phyloP scores from a whole-genome alignment of 2,113 vertebrate species.

The Copsychus sechellarum region DNA sequence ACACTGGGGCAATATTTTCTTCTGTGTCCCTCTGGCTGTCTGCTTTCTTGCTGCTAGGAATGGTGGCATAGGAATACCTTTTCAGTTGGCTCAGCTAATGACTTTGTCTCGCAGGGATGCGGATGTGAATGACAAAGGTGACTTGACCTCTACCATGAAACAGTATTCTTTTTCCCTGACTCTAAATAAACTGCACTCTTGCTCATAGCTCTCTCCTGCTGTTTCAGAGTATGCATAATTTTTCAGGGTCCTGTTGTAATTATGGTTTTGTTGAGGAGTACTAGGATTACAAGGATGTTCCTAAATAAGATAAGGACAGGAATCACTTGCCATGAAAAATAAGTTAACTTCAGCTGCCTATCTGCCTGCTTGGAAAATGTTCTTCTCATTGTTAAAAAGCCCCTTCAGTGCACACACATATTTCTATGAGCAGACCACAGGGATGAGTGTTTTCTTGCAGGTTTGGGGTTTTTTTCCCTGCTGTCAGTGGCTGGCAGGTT shows the following conservation, averaged over 20 bases:
- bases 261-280: background rate
- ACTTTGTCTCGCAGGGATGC: background rate
- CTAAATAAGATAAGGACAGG: background rate
- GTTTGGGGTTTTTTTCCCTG: background rate
- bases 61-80: background rate
- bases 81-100: background rate
- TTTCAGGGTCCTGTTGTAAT: background rate
- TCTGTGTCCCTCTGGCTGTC: background rate
- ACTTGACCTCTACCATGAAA: conserved; percentile 42
- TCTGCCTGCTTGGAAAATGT: conserved; percentile 9
- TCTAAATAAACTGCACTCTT: background rate
- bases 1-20: background rate
- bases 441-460: background rate
- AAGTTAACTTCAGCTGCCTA: conserved; percentile 30
- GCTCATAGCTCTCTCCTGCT: background rate
- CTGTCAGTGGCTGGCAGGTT: conserved; percentile 49
- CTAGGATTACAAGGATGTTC: background rate
- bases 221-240: background rate
- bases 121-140: conserved; percentile 45
- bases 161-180: background rate
- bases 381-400: conserved; percentile 16
- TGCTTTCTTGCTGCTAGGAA: background rate
- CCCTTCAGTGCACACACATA: background rate
- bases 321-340: background rate
- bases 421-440: conserved; percentile 30